A percentile compares a stretch with the other conserved stretches of the same genome.
Conservation (phyloP, 2,888 invertebrate genomes). For the Macaria notata region DNA sequence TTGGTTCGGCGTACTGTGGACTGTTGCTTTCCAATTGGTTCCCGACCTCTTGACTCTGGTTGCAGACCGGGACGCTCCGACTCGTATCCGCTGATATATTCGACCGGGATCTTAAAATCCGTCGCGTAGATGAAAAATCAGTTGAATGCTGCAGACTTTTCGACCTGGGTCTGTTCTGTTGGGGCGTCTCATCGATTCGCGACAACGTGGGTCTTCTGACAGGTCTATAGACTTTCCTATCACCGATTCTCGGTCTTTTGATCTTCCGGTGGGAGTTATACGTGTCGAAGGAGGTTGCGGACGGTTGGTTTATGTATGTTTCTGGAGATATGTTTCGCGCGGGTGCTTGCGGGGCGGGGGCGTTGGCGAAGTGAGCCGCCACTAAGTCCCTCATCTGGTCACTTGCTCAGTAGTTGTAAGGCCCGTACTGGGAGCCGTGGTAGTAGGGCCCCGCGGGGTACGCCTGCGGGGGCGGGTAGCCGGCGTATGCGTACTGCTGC, state of each 20-base stretch:
- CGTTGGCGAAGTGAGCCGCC: conserved; percentile 72
- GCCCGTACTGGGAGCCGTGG: conserved; percentile 95
- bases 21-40: conserved; percentile 58
- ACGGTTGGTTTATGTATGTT: conserved; percentile 35
- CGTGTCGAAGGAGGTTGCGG: conserved; percentile 57
- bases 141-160: conserved; percentile 64
- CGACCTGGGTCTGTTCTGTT: conserved; percentile 47
- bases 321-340: conserved; percentile 62
- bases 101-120: conserved; percentile 64
- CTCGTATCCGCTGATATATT: conserved; percentile 75
- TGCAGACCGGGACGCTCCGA: conserved; percentile 72
- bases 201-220: conserved; percentile 65
- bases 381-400: conserved; percentile 80
- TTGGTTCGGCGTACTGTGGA: conserved; percentile 72
- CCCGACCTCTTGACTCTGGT: conserved; percentile 63
- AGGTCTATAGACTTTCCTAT: conserved; percentile 66
- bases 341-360: conserved; percentile 76
- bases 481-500: conserved; percentile 95
- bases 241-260: conserved; percentile 57
- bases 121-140: conserved; percentile 67
- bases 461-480: conserved; percentile 91
- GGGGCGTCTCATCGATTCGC: conserved; percentile 70
- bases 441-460: conserved; percentile 95
- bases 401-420: conserved; percentile 92
- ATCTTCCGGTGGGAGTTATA: conserved; percentile 73